These are phyloP conservation scores for Hirundichthys speculiger DNA, from an alignment of 2,113 vertebrate species.

Conservation along the genomic window DNA sequence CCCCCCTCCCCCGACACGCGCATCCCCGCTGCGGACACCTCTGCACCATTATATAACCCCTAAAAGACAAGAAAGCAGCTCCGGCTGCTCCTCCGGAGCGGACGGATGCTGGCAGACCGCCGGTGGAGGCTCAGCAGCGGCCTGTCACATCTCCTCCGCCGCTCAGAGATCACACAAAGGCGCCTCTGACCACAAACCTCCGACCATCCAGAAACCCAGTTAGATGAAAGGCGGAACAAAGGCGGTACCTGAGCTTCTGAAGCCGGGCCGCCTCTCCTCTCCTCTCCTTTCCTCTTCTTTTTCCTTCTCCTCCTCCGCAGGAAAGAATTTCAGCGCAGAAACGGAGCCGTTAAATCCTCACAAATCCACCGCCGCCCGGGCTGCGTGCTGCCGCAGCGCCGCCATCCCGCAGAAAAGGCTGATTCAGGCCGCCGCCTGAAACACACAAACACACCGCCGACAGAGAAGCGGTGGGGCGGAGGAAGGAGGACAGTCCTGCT, in stretches of 20 bases:
- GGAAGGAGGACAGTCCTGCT: background rate
- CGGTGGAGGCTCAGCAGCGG: constrained; percentile 31
- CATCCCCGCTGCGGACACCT: background rate
- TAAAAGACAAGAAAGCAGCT: no score
- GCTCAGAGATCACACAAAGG: constrained; percentile 57
- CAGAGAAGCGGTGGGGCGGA: no score
- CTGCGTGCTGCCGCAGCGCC: constrained; percentile 43
- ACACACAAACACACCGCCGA: background rate
- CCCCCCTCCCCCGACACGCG: background rate
- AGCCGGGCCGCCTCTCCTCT: constrained; percentile 13
- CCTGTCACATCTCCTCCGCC: constrained; percentile 19
- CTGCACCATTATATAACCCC: background rate
- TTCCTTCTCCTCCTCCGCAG: background rate
- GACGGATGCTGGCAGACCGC: constrained; percentile 49
- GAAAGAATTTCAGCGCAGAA: background rate
- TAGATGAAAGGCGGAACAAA: constrained; percentile 5
- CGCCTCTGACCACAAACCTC: constrained; percentile 1
- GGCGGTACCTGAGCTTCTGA: constrained; percentile 54
- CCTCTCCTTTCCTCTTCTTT: no score
- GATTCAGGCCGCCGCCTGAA: background rate
- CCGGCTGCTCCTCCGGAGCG: background rate
- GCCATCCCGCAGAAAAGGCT: constrained; percentile 36
- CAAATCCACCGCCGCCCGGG: constrained; percentile 13
- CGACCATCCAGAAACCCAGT: background rate
- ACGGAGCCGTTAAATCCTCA: constrained; percentile 38